phyloP scores from a whole-genome alignment of 2,113 vertebrate genomes.

The Triplophysa dalaica region DNA sequence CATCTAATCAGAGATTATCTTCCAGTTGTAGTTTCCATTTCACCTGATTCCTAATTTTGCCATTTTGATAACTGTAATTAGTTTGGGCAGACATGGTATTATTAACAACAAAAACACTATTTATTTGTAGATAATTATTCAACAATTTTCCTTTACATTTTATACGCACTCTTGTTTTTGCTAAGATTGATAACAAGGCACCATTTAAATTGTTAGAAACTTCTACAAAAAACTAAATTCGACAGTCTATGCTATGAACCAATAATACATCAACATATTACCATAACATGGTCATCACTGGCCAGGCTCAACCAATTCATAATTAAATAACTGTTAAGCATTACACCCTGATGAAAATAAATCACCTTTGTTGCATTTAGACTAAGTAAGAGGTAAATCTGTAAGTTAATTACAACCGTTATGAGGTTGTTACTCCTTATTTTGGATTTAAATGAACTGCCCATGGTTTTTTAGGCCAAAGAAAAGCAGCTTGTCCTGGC shows the following conservation, averaged over 20 bases:
- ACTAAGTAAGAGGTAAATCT: background rate
- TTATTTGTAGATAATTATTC: no score
- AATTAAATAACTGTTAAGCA: background rate
- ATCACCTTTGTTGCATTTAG: background rate
- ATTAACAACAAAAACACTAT: background rate
- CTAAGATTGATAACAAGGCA: no score
- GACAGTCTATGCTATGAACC: no score
- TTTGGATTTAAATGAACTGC: slow-evolving; percentile 13
- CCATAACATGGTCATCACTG: no score
- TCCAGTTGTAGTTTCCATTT: slow-evolving; percentile 10
- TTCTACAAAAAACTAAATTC: no score
- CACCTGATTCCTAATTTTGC: background rate
- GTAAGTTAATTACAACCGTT: background rate
- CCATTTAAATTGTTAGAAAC: no score
- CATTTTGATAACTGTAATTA: slow-evolving; percentile 15
- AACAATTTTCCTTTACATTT: no score
- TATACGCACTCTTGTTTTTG: no score
- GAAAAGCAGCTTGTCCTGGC: slow-evolving; percentile 53
- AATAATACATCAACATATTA: no score
- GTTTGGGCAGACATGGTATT: background rate
- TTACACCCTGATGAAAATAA: background rate
- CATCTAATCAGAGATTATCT: slow-evolving; percentile 33
- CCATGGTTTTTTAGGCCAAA: slow-evolving; percentile 31
- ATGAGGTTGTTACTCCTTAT: background rate
- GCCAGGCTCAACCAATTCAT: no score